phyloP scores from a whole-genome alignment of 1,140 invertebrate species.

The Drosophila kikkawai region DNA sequence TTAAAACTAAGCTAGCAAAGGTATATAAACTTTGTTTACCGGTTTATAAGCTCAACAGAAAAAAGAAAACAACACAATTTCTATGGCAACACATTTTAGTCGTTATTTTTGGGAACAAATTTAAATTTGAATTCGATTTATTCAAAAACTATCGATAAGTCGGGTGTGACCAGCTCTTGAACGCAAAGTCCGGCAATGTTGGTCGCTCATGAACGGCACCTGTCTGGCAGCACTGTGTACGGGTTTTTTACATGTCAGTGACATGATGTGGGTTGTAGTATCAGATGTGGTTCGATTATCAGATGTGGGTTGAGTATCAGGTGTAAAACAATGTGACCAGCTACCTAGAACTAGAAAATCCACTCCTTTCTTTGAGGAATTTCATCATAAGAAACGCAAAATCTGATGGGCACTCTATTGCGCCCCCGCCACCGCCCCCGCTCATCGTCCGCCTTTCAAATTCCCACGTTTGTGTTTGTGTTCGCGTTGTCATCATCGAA shows the following conservation, averaged over 20 bases:
- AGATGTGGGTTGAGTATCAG: too few relatives aligned
- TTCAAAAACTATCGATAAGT: neutral
- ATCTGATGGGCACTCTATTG: neutral
- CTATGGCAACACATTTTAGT: neutral
- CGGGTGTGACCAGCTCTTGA: too few relatives aligned
- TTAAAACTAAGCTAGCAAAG: neutral
- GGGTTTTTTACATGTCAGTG: too few relatives aligned
- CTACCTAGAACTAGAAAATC: neutral
- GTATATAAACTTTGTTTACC: neutral
- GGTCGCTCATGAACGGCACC: too few relatives aligned
- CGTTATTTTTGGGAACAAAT: neutral
- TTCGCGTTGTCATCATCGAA: constrained; percentile 60
- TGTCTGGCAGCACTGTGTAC: too few relatives aligned
- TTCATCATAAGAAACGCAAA: neutral
- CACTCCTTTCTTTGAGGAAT: neutral
- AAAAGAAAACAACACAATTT: neutral
- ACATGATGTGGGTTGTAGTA: too few relatives aligned
- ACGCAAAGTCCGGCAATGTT: too few relatives aligned
- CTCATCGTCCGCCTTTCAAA: neutral
- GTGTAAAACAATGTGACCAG: neutral
- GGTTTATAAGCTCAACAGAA: constrained; percentile 10
- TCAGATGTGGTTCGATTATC: too few relatives aligned
- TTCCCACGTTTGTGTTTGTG: constrained; percentile 29
- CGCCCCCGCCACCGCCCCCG: constrained; percentile 9
- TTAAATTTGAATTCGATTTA: neutral